Evolutionary conservation across 2,888 invertebrate species (phyloP).

Genomic region (Amitus sp.): DNA sequence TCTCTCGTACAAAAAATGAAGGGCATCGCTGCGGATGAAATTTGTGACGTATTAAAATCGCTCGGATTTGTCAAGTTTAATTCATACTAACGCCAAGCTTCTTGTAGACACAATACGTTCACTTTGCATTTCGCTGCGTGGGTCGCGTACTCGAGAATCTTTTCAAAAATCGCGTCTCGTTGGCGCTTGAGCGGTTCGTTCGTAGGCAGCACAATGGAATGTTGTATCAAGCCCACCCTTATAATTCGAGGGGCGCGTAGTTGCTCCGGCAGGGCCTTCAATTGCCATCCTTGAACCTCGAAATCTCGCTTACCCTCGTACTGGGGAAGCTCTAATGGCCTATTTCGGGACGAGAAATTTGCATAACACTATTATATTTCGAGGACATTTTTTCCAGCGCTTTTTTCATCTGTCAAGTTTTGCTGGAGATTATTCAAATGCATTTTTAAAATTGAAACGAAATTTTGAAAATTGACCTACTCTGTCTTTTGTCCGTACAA

Average conservation of each 20-base stretch:
- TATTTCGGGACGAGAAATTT: no score
- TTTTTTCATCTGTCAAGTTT: not conserved
- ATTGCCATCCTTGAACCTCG: conserved; percentile 79
- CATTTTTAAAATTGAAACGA: not conserved
- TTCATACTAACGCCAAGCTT: conserved; percentile 87
- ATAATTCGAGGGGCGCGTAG: conserved; percentile 77
- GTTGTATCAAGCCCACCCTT: conserved; percentile 88
- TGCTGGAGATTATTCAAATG: not conserved
- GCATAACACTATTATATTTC: no score
- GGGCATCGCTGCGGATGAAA: conserved; percentile 93
- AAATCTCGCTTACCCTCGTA: conserved; percentile 67
- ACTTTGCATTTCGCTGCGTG: conserved; percentile 82
- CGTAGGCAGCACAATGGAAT: conserved; percentile 83
- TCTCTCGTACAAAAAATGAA: conserved; percentile 97
- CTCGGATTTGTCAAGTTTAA: no score
- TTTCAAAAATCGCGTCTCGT: conserved; percentile 79
- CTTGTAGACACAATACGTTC: conserved; percentile 93
- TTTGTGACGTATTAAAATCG: no score
- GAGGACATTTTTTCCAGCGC: not conserved
- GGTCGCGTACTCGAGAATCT: conserved; percentile 78
- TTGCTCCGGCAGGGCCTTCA: conserved; percentile 76
- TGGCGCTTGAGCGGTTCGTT: conserved; percentile 78
- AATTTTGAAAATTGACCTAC: conserved; percentile 65
- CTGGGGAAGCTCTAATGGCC: conserved; percentile 68
- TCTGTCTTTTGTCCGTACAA: conserved; percentile 80